Percentiles rank a stretch among this genome's conserved stretches.
These are phyloP conservation scores for Pseudochirops corinnae DNA, from an alignment of 2,797 vertebrate genomes.

Conservation along the genomic window DNA sequence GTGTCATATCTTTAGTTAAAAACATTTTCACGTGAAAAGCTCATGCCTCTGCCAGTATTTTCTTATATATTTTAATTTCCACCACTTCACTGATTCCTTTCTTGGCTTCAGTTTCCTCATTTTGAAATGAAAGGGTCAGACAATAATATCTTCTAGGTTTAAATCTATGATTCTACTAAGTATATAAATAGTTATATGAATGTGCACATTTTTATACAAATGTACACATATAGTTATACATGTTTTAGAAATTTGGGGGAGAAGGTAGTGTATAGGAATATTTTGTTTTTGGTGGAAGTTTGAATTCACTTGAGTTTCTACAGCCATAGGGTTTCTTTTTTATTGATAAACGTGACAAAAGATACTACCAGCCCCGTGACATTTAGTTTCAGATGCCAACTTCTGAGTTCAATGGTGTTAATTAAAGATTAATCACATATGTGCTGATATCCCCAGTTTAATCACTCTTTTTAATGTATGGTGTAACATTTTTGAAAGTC, in stretches of 20 bases:
- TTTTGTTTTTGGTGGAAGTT: conserved; percentile 18
- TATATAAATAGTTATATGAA: neutral
- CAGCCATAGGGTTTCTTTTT: neutral
- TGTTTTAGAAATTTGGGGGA: neutral
- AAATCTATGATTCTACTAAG: neutral
- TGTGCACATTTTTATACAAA: neutral
- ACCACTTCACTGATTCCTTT: neutral
- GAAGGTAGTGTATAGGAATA: neutral
- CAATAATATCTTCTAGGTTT: neutral
- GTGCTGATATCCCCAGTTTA: conserved; percentile 54
- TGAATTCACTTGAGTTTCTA: conserved; percentile 11
- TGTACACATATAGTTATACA: neutral
- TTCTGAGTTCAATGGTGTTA: conserved; percentile 38
- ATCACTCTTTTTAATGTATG: neutral
- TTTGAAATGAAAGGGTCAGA: neutral
- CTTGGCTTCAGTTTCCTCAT: neutral
- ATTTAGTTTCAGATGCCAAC: conserved; percentile 61
- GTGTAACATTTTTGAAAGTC: neutral
- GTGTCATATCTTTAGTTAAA: neutral
- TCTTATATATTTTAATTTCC: neutral
- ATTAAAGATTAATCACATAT: conserved; percentile 51
- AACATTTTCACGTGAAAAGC: neutral
- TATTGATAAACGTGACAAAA: conserved; percentile 41
- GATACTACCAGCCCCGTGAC: conserved; percentile 40
- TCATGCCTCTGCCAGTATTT: neutral